Percentiles rank a stretch among this genome's conserved stretches.
Evolutionary conservation across 2,797 vertebrate species (phyloP).

Genomic region (Sylvilagus floridanus): DNA sequence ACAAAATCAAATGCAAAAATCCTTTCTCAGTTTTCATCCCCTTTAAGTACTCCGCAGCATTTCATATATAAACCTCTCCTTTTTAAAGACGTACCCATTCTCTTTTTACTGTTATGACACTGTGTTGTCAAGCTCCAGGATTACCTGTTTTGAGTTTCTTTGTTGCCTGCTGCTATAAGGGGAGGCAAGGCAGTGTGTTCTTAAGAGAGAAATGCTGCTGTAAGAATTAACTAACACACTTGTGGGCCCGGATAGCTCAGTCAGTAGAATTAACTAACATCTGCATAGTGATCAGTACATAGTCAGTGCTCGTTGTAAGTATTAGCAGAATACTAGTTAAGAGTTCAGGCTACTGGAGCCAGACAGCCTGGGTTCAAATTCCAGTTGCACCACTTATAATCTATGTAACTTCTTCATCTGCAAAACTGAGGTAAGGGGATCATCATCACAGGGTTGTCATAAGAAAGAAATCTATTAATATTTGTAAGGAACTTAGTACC

Average conservation of each 20-base stretch:
- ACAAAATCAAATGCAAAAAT: not conserved
- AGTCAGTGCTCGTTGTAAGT: not conserved
- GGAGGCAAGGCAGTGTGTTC: not conserved
- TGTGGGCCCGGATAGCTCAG: too few relatives aligned
- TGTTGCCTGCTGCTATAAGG: not conserved
- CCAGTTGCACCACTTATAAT: not conserved
- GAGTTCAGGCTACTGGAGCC: not conserved
- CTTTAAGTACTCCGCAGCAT: constrained; percentile 11
- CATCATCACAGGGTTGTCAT: not conserved
- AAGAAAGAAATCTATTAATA: constrained; percentile 47
- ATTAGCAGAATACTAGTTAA: not conserved
- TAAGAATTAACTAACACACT: not conserved
- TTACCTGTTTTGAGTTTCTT: not conserved
- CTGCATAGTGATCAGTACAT: not conserved
- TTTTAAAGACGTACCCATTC: not conserved
- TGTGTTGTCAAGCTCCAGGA: not conserved
- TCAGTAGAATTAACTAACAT: not conserved
- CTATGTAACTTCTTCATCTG: not conserved
- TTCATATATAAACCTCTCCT: not conserved
- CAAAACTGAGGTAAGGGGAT: not conserved
- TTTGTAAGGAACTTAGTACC: not conserved
- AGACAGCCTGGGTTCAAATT: not conserved
- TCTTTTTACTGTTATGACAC: constrained; percentile 6
- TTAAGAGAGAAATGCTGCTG: not conserved
- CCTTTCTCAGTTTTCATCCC: not conserved